Conservation (phyloP, 1,140 invertebrate species). For the Drosophila sulfurigaster region DNA sequence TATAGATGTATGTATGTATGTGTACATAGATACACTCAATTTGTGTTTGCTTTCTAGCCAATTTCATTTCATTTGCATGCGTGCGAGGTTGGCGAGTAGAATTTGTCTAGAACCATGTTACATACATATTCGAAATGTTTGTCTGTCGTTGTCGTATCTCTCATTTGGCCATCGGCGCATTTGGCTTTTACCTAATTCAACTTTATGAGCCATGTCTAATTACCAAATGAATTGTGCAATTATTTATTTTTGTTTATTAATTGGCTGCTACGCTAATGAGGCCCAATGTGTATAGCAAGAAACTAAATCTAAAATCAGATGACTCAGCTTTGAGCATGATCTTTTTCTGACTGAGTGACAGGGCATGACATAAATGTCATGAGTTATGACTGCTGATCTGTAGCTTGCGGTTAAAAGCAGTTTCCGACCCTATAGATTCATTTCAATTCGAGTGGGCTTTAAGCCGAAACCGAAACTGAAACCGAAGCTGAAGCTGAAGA, state of each 20-base stretch:
- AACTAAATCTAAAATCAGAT: constrained; percentile 35
- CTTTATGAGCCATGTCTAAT: constrained; percentile 83
- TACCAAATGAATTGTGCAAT: constrained; percentile 84
- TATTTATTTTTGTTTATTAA: constrained; percentile 84
- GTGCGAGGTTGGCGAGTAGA: constrained; percentile 34
- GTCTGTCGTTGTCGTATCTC: constrained; percentile 26
- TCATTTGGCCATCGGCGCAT: constrained; percentile 55
- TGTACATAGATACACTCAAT: constrained; percentile 66
- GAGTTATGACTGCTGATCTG: constrained; percentile 66
- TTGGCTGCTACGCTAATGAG: constrained; percentile 77
- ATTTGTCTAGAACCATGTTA: background rate
- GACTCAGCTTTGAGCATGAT: constrained; percentile 48
- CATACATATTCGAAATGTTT: constrained; percentile 12
- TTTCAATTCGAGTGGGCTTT: constrained; percentile 27
- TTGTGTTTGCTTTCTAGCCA: constrained; percentile 73
- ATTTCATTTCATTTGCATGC: constrained; percentile 81
- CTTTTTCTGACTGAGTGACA: constrained; percentile 11
- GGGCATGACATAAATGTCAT: constrained; percentile 68
- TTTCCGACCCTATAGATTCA: constrained; percentile 28
- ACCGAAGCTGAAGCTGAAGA: constrained; percentile 2
- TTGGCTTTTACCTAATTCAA: constrained; percentile 75
- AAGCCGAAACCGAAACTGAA: constrained; percentile 14
- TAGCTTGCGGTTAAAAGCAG: constrained; percentile 52
- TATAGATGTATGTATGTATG: background rate
- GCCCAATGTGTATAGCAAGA: constrained; percentile 31